Base-by-base conservation (phyloP, 2,113 vertebrate genomes). In the Takifugu flavidus region DNA sequence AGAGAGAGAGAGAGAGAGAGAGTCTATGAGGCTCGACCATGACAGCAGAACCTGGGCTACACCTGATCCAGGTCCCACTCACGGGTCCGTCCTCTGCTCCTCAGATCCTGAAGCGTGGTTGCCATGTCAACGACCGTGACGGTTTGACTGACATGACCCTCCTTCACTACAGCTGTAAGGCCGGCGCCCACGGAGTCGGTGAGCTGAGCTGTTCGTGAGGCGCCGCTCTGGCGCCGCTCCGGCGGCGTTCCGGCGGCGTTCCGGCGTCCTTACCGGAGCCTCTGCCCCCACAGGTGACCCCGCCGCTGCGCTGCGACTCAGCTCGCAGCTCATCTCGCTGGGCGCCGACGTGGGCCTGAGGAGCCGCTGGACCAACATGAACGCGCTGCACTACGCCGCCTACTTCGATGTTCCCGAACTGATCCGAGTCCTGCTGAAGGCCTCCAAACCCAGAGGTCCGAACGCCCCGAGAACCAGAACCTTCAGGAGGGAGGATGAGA, bases 331-430 rank as follows among this genome's bases (percentile, higher is more conserved):
- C 50, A 89, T 96, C 56, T 81, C 87, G 0, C 81, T 94, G 70
- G 94, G 93, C 0, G 95, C 92, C 0, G 94, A 96, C 1, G 93
- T 94, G 44, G 92, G 93, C 13, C 89, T 96, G 74, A 91, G 94
- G 66, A 95, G 94, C 79, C 94, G 95, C 72, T 97, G 95, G 95
- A 97, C 95, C 68, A 95, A 94, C 89, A 97, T 97, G 95, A 97
- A 95, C 2, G 94, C 94, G 0, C 91, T 97, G 49, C 94, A 97
- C 87, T 96, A 97, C 0, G 94, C 95, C 0, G 94, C 95, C 1
- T 96, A 97, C 72, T 97, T 97, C 0, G 95, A 97, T 0, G 94
- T 95, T 5, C 95, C 95, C 0, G 94, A 95, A 51, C 92, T 97
- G 6, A 93, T 95, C 70, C 89, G 94, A 0, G 89, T 95, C 28